phyloP scores from a whole-genome alignment of 2,113 vertebrate species.

The Neogale vison region DNA sequence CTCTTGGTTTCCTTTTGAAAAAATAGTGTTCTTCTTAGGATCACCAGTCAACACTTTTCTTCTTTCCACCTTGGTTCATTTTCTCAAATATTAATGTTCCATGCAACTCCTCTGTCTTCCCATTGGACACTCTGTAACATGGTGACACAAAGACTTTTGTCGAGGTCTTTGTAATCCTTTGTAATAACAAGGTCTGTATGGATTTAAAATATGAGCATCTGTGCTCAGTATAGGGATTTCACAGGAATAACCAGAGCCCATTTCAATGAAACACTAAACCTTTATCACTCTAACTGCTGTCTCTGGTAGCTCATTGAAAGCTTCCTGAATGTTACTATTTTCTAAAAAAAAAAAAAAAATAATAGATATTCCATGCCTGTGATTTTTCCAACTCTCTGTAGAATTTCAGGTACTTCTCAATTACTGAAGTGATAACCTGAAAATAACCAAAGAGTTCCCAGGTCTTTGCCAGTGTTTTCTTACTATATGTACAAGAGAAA shows the following conservation, averaged over 20 bases:
- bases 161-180: slow-evolving; percentile 52
- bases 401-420: slow-evolving; percentile 34
- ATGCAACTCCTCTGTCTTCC: slow-evolving; percentile 43
- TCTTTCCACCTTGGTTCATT: slow-evolving; percentile 27
- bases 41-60: slow-evolving; percentile 57
- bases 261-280: slow-evolving; percentile 11
- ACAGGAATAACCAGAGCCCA: background rate
- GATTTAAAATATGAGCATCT: slow-evolving; percentile 49
- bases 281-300: slow-evolving; percentile 30
- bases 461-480: background rate
- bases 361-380: background rate
- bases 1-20: slow-evolving; percentile 23
- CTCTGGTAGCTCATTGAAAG: background rate
- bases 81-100: slow-evolving; percentile 44
- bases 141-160: slow-evolving; percentile 59
- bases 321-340: background rate
- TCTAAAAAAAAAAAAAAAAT: background rate
- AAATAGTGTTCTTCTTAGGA: background rate
- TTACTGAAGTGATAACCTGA: slow-evolving; percentile 20
- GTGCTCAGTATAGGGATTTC: slow-evolving; percentile 11
- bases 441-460: slow-evolving; percentile 26
- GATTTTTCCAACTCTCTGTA: background rate
- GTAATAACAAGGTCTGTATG: background rate
- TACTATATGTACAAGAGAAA: background rate
- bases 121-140: background rate